These are phyloP conservation scores for Periophthalmus modestus DNA, from an alignment of 2,113 vertebrate genomes.

Conservation along the genomic window DNA sequence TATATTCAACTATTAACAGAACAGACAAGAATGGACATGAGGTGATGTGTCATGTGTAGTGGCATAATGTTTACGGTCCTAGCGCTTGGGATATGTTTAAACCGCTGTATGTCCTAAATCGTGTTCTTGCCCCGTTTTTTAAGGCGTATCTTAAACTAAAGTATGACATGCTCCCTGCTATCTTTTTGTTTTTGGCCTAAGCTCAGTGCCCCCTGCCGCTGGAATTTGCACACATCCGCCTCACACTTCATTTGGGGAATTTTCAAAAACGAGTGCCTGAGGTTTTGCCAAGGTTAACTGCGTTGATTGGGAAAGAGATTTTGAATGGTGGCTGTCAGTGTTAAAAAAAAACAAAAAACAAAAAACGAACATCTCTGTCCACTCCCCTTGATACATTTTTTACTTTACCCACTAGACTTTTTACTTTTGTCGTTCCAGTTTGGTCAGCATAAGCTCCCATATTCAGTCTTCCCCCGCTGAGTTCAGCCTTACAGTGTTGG, in stretches of 20 bases:
- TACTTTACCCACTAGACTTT: conserved; percentile 57
- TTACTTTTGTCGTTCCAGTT: too few species aligned
- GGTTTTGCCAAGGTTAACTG: conserved; percentile 75
- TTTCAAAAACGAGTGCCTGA: conserved; percentile 58
- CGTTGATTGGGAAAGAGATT: conserved; percentile 62
- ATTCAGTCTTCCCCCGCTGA: conserved; percentile 69
- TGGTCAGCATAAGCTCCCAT: conserved; percentile 71
- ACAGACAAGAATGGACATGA: not conserved
- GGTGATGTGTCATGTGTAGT: not conserved
- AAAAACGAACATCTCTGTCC: conserved; percentile 40
- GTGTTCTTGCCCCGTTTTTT: too few species aligned
- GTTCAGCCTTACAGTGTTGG: too few species aligned
- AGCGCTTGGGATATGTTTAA: not conserved
- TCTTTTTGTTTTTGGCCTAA: conserved; percentile 25
- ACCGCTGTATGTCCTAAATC: not conserved
- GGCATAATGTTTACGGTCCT: not conserved
- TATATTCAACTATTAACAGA: too few species aligned
- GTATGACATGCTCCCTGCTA: not conserved
- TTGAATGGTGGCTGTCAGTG: conserved; percentile 66
- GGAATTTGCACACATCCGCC: conserved; percentile 64
- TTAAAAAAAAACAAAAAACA: too few species aligned
- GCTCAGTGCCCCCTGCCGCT: conserved; percentile 32
- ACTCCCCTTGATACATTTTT: conserved; percentile 57
- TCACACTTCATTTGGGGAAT: conserved; percentile 57
- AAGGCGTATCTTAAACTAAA: not conserved